phyloP scores from a whole-genome alignment of 1,140 invertebrate species.

The Drosophila pseudoananassae region DNA sequence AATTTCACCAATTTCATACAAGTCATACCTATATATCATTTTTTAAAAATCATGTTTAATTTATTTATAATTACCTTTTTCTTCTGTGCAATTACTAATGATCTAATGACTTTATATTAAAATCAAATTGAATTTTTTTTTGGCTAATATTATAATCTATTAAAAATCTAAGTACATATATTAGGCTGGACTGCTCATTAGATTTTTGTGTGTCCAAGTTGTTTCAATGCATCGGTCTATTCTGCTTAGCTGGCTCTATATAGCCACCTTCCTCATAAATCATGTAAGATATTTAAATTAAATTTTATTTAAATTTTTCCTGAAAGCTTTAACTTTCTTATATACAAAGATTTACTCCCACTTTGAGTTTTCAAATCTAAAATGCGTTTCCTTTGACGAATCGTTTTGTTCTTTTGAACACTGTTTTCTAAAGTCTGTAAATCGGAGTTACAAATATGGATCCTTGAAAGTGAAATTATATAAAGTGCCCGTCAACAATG shows the following conservation, averaged over 20 bases:
- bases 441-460: background rate
- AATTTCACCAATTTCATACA: too few species aligned
- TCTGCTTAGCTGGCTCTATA: too few species aligned
- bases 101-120: too few species aligned
- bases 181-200: too few species aligned
- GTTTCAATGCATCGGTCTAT: too few species aligned
- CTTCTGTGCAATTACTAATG: too few species aligned
- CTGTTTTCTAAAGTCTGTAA: background rate
- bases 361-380: background rate
- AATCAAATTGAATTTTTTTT: too few species aligned
- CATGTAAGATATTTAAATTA: background rate
- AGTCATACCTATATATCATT: background rate
- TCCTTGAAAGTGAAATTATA: background rate
- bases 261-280: background rate
- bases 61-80: background rate
- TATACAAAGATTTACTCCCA: background rate
- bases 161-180: too few species aligned
- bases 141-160: too few species aligned
- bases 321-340: background rate
- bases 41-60: background rate
- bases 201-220: too few species aligned
- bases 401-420: background rate
- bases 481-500: background rate
- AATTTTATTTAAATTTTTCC: background rate
- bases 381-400: background rate